phyloP scores from a whole-genome alignment of 2,113 vertebrate species.

The Pseudorasbora parva region DNA sequence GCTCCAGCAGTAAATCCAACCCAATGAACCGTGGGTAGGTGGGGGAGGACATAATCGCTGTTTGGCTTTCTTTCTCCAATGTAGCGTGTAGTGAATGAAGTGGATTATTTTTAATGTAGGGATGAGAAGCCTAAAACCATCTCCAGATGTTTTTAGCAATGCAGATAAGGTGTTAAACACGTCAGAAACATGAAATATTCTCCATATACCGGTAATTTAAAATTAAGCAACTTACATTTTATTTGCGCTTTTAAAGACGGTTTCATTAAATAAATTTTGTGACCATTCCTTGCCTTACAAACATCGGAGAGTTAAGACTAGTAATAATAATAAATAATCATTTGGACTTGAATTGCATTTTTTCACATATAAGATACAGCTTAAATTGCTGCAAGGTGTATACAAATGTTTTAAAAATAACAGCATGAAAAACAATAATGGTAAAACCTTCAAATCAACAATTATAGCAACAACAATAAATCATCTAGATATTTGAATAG shows the following conservation, averaged over 20 bases:
- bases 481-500: neutral
- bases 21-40: neutral
- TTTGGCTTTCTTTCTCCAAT: constrained; percentile 13
- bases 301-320: too few species aligned
- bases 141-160: neutral
- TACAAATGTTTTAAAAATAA: neutral
- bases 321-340: neutral
- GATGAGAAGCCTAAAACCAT: neutral
- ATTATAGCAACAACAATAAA: neutral
- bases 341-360: too few species aligned
- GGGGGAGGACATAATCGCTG: constrained; percentile 11
- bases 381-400: neutral
- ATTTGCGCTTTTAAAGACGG: too few species aligned
- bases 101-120: constrained; percentile 1
- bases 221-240: neutral
- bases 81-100: neutral
- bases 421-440: neutral
- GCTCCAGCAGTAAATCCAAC: constrained; percentile 10
- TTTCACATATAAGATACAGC: neutral
- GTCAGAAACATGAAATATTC: neutral
- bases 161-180: neutral
- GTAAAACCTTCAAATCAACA: neutral
- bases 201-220: neutral
- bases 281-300: too few species aligned
- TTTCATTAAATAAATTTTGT: too few species aligned